Base-by-base conservation (phyloP, 2,888 invertebrate genomes). In the Colostygia pectinataria region DNA sequence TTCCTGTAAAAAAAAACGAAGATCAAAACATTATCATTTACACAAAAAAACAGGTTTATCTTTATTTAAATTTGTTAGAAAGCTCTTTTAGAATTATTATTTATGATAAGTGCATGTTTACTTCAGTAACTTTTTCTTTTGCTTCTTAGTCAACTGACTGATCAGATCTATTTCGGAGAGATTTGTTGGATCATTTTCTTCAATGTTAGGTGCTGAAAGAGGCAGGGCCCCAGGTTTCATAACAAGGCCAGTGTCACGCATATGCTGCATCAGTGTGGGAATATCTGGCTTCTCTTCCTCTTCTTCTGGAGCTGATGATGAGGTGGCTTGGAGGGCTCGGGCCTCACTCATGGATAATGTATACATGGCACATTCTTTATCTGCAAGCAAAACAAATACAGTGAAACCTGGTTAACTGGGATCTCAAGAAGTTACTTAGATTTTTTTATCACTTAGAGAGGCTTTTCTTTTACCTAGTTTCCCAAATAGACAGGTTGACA, bases 321-420 rank as follows among this genome's bases (percentile, higher is more conserved):
- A 92, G 10, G 57, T 50, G 14, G 94, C 93, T 74, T 95, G 94
- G 9, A 94, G 76, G 29, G 95, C 94, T 58, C 95, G 92, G 1
- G 96, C 95, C 60, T 95, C 95, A 73, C 95, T 95, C 94, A 95
- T 96, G 23, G 94, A 95, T 67, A 93, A 92, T 74, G 94, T 95
- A 81, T 94, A 99, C 91, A 99, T 93, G 3, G 98, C 96, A 83
- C 99, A 99, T 86, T 99, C 99, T 68, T 97, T 96, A 77, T 98
- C 98, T 91, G 86, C 81, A 61, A 52, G 20, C 20, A 20, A 18
- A 18, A 3, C 18, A 18, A 18, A 4, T 18, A 18, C 18, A 18
- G 4, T 18, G 18, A 18, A 18, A 18, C 18, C 18, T 18, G 18
- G 18, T 3, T 18, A 18, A 3, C 2, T 3, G 18, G 18, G 4